Evolutionary conservation across 2,797 vertebrate species (phyloP).

Genomic region (Sternotherus odoratus): DNA sequence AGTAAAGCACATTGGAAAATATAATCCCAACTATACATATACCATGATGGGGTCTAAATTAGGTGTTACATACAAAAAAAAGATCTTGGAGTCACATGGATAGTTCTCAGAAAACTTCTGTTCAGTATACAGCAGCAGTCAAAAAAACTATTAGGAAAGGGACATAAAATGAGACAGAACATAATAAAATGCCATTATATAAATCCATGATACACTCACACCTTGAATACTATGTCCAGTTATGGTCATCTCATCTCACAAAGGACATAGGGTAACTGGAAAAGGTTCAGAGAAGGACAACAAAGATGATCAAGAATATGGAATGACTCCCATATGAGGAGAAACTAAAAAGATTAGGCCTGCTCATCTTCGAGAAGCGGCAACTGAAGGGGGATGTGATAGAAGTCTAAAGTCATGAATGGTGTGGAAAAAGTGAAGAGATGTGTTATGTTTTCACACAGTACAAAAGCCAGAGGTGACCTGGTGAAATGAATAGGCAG

Average conservation of each 20-base stretch:
- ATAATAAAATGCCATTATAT: background rate
- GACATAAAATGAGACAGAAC: background rate
- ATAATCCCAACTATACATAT: background rate
- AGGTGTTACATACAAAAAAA: background rate
- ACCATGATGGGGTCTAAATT: background rate
- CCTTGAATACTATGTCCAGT: background rate
- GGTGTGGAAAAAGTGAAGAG: background rate
- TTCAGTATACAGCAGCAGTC: background rate
- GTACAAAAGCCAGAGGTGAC: background rate
- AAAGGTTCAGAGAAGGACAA: background rate
- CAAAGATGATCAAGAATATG: background rate
- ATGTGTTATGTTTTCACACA: background rate
- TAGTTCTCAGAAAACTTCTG: no score
- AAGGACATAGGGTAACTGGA: background rate
- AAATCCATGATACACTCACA: background rate
- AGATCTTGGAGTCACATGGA: background rate
- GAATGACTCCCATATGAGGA: background rate
- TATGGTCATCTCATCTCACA: background rate
- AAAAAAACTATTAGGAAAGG: background rate
- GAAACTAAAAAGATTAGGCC: background rate
- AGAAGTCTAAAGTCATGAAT: background rate
- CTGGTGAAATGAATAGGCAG: background rate
- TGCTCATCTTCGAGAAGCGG: background rate
- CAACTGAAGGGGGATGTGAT: background rate
- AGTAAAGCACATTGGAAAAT: background rate